A percentile compares a stretch with the other conserved stretches of the same genome.
Conservation (phyloP, 2,113 vertebrate genomes). For the Corythornis vintsioides region DNA sequence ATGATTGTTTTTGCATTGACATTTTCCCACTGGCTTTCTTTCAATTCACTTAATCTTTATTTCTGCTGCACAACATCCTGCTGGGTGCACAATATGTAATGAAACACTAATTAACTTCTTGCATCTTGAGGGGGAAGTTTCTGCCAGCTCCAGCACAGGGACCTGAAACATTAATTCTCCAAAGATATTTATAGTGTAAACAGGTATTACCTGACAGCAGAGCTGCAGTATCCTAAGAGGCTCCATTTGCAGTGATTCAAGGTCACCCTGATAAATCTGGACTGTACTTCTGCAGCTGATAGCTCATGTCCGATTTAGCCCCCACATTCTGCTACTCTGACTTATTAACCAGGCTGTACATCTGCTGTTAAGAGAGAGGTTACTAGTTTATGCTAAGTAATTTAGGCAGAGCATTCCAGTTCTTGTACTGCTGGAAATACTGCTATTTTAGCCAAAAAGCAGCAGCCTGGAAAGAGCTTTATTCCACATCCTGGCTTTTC, state of each 20-base stretch:
- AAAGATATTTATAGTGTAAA: conserved; percentile 60
- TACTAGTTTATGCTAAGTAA: background rate
- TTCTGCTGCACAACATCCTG: conserved; percentile 14
- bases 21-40: background rate
- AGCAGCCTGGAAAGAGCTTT: background rate
- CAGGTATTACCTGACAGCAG: conserved; percentile 67
- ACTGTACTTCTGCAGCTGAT: conserved; percentile 55
- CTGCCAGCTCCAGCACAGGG: background rate
- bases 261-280: conserved; percentile 68
- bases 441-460: background rate
- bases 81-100: background rate
- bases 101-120: conserved; percentile 45
- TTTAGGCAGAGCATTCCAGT: background rate
- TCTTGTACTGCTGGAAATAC: background rate
- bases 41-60: conserved; percentile 3
- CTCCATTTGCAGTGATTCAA: conserved; percentile 68
- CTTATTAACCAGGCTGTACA: conserved; percentile 22
- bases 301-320: conserved; percentile 36
- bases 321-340: conserved; percentile 35
- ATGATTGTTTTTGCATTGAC: background rate
- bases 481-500: background rate
- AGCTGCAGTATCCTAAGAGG: conserved; percentile 68
- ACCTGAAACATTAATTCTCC: conserved; percentile 49
- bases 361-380: conserved; percentile 12
- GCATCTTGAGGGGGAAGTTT: conserved; percentile 5